These are phyloP conservation scores for Autographa pulchrina DNA, from an alignment of 2,888 invertebrate genomes.

Conservation along the genomic window DNA sequence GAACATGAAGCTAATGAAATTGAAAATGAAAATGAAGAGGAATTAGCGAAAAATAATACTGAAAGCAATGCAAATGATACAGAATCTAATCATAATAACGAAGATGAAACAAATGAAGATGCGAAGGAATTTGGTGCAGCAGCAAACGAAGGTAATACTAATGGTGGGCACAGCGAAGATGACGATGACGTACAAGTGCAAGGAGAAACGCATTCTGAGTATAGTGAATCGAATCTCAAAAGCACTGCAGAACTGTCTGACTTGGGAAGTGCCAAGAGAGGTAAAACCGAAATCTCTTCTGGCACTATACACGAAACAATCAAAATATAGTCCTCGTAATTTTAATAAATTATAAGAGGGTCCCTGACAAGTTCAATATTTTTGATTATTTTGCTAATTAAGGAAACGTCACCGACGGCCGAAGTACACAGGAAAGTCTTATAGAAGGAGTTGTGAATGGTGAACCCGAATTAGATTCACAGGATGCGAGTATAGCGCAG, in stretches of 20 bases:
- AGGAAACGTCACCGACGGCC: constrained; percentile 84
- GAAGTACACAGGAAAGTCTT: constrained; percentile 85
- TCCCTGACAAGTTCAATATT: constrained; percentile 88
- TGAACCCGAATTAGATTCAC: constrained; percentile 85
- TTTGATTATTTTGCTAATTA: constrained; percentile 89
- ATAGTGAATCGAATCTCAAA: constrained; percentile 79
- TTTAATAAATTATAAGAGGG: constrained; percentile 79
- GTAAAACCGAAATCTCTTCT: constrained; percentile 83
- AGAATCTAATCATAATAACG: constrained; percentile 17
- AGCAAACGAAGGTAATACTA: constrained; percentile 82
- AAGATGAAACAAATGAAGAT: constrained; percentile 38
- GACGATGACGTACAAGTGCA: constrained; percentile 89
- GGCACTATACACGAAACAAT: constrained; percentile 83
- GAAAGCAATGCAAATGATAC: constrained; percentile 33
- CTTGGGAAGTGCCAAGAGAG: constrained; percentile 83
- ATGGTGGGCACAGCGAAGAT: constrained; percentile 82
- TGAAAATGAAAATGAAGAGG: constrained; percentile 23
- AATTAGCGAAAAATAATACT: constrained; percentile 21
- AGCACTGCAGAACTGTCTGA: constrained; percentile 79
- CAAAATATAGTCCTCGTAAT: constrained; percentile 76
- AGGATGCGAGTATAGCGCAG: constrained; percentile 85
- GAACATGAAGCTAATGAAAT: constrained; percentile 17
- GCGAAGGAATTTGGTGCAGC: constrained; percentile 61
- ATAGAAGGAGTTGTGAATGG: constrained; percentile 86
- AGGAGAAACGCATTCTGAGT: constrained; percentile 83